Evolutionary conservation across 2,888 invertebrate genomes (phyloP), one percentile per base, ranked within the genome.

Genomic region (Tenthredo mesomela): DNA sequence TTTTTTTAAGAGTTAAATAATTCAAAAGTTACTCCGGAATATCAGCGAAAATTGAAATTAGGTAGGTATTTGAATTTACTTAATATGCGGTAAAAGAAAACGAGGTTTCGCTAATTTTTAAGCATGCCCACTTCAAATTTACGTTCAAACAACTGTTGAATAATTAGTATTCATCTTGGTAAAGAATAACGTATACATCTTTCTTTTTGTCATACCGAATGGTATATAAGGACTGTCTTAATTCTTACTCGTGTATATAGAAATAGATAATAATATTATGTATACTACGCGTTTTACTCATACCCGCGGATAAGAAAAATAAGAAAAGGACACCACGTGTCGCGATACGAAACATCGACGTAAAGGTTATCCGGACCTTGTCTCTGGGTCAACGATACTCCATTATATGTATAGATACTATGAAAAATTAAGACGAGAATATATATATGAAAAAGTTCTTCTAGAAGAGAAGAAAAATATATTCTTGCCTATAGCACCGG

Each of bases 311-410:
- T 25, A 43, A 47, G n/a, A 33, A 33, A 25, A 7, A 54, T 25
- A 29, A 43, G 10, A 82, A 25, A 50, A 82, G 70, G 7, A 67
- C 29, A 67, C 29, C 67, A 82, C 82, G 43, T 82, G 82, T 67
- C 67, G 29, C 29, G 67, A 67, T 82, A 82, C 61, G n/a, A 80
- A 9, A 10, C 33, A n/a, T 29, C 7, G 29, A 18, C 21, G 43
- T 40, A n/a, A 21, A 82, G 82, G 82, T 82, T 82, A 82, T 82
- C 82, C 25, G 67, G 12, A 40, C 61, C 10, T 25, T 6, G 61
- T 6, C 61, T 80, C 61, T 33, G 61, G 82, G 65, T 82, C 67
- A 70, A 33, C 82, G 82, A 82, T 82, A 82, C 50, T 82, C 47
- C 1, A 10, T n/a, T 18, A 6, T n/a, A n/a, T n/a, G n/a, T n/a